A percentile compares a stretch with the other conserved stretches of the same genome.
Evolutionary conservation across 2,113 vertebrate genomes (phyloP).

Genomic region (Tringa solitaria): DNA sequence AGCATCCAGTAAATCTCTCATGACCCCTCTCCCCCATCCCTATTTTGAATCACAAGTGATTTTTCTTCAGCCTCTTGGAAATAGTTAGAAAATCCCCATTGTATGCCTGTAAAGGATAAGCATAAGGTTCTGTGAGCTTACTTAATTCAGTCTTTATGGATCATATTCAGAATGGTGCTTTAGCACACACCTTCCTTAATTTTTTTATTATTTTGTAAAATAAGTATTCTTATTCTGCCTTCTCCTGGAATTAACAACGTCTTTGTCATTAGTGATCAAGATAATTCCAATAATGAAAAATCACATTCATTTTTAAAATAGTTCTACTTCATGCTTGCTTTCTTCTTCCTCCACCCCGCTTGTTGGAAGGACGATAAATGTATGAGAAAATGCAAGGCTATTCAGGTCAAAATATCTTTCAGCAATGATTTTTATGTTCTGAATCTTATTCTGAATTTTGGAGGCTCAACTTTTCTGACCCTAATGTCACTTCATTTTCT

Average conservation of each 20-base stretch:
- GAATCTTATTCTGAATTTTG: constrained; percentile 26
- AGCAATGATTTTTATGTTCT: not conserved
- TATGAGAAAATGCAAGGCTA: not conserved
- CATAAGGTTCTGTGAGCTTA: not conserved
- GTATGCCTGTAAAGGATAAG: not conserved
- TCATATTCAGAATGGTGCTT: not conserved
- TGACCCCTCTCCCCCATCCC: not conserved
- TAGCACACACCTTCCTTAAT: not conserved
- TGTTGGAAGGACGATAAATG: not conserved
- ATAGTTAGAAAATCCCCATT: not conserved
- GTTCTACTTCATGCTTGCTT: not conserved
- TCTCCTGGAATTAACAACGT: not conserved
- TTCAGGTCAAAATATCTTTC: constrained; percentile 38
- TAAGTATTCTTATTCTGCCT: not conserved
- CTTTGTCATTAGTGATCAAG: not conserved
- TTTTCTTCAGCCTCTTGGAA: not conserved
- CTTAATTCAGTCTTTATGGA: not conserved
- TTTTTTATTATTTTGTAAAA: not conserved
- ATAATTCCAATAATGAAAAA: constrained; percentile 36
- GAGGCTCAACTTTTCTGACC: constrained; percentile 24
- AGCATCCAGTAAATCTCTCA: not conserved
- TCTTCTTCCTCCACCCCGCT: not conserved
- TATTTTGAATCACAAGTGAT: not conserved
- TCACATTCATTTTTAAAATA: constrained; percentile 1
- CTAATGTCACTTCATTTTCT: constrained; percentile 5